Base-by-base conservation (phyloP, 2,797 vertebrate genomes). In the Muscicapa comitata region DNA sequence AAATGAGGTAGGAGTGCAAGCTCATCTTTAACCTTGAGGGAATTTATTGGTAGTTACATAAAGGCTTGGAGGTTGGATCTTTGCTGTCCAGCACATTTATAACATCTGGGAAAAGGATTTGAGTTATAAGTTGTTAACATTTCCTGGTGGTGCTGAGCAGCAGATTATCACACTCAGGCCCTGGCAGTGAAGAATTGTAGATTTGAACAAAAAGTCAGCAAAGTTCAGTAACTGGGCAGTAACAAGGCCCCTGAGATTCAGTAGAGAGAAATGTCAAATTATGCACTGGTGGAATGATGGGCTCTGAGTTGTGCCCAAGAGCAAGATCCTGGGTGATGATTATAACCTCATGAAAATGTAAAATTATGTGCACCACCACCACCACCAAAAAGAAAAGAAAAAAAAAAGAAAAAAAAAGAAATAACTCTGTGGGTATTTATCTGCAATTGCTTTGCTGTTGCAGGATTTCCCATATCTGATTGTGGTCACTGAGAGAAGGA, bases 291-390 rank as follows among this genome's bases (percentile, higher is more conserved):
- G 23, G n/a, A 71, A 54, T 4, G 8, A 26, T 19, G 31, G 43
- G 29, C 29, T 48, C 33, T 5, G 25, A 29, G 18, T 11, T 3
- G 4, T 29, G 45, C 18, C 18, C 45, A 37, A n/a, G 20, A 63
- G 35, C 1, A 13, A 68, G 8, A n/a, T 10, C 33, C 18, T 31
- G 15, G n/a, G 3, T 53, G 62, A 24, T 38, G 28, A 26, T 65
- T 73, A 19, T 11, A 66, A 43, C 15, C 4, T 12, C 23, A 17
- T 7, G 20, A 77, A 88, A 85, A 83, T 11, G 2, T 15, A 57
- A 48, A 74, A 66, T 20, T 3, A 21, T 14, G 6, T 11, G 5
- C 23, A 6, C 5, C 5, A 0, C 1, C 3, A 4, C 28, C 3
- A 28, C 37, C 37, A 37, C 37, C 37, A 37, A 26, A 15, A 45